Conservation (phyloP, 2,888 invertebrate species). For the Bellardia bayeri region DNA sequence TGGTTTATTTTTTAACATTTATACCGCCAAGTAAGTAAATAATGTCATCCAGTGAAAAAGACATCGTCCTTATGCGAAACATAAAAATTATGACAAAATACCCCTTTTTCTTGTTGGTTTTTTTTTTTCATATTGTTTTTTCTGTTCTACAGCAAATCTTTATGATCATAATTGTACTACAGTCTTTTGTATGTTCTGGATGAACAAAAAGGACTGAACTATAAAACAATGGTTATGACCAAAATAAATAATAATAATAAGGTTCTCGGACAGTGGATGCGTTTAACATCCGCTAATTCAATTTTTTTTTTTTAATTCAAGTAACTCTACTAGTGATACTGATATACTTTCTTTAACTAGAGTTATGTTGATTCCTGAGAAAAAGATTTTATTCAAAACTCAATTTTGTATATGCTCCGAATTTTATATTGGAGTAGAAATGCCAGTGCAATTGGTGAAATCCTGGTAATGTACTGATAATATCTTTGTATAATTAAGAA, state of each 20-base stretch:
- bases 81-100: slow-evolving; percentile 76
- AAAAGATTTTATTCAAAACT: no score
- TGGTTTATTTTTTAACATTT: slow-evolving; percentile 53
- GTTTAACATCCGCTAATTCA: no score
- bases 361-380: no score
- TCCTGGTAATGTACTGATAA: no score
- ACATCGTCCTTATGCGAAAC: slow-evolving; percentile 74
- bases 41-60: slow-evolving; percentile 75
- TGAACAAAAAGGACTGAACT: background rate
- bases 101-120: slow-evolving; percentile 42
- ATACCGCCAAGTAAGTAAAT: slow-evolving; percentile 72
- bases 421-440: no score
- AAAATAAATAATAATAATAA: background rate
- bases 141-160: slow-evolving; percentile 31
- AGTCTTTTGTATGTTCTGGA: background rate
- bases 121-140: slow-evolving; percentile 8
- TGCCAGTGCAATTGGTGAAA: no score
- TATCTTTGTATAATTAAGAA: no score
- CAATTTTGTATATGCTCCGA: no score
- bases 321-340: no score
- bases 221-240: slow-evolving; percentile 32
- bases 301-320: no score
- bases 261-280: slow-evolving; percentile 55
- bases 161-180: slow-evolving; percentile 47
- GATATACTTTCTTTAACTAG: no score